Evolutionary conservation across 2,797 vertebrate species (phyloP), one percentile per base, ranked within the genome.

Genomic region (Pempheris klunzingeri): DNA sequence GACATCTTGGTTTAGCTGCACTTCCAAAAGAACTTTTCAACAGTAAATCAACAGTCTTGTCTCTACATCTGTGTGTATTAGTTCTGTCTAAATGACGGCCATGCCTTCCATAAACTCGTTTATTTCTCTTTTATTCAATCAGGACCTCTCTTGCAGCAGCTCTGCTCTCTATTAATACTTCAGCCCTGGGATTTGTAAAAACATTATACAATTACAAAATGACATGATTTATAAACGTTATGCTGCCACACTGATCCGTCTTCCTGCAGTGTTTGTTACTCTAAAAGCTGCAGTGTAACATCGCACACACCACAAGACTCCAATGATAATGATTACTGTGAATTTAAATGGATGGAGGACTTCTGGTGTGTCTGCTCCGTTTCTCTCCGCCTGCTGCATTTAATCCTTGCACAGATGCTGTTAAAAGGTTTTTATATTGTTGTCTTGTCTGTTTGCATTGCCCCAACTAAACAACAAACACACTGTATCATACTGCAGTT

Each of bases 141-240:
- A 86, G 64, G 70, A 50, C 63, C 17, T 74, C 58, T 75, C 53
- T 54, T 30, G 14, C 55, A 8, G 84, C 68, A 73, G 74, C 69
- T 81, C 79, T 77, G 72, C 30, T 70, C 53, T 71, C 60, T 62
- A 52, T 78, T 80, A 71, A 57, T 74, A 46, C 70, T 67, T 53
- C 60, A 63, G 71, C 49, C 44, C 69, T 86, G 76, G 81, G 70
- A 71, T 83, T 84, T 78, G 41, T 86, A 77, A 77, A 80, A 76
- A 39, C 62, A 60, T 84, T 77, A 84, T 30, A 83, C 36, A 78
- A 57, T 77, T 74, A 81, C 55, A 76, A 67, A 80, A 69, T 64
- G 66, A 87, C 73, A 70, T 67, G 72, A 85, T 32, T 32, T 32
- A 32, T 63, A 28, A 77, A 76, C 0, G 4, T 70, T 66, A 77